Conservation (phyloP, 2,113 vertebrate species). For the Okapia johnstoni region DNA sequence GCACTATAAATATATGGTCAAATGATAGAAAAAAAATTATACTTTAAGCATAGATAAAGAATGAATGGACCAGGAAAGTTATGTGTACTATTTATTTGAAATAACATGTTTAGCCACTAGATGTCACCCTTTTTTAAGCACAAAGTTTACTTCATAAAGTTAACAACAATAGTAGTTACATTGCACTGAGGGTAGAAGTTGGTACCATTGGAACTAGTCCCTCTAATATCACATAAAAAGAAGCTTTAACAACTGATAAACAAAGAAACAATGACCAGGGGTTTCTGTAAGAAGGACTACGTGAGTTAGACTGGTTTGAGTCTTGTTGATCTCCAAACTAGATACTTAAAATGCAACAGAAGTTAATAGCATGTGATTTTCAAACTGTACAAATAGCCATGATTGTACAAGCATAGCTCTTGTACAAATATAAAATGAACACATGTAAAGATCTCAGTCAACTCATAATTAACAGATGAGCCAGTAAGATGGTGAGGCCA, state of each 20-base stretch:
- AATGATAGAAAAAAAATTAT: background rate
- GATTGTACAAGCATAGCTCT: background rate
- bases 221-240: background rate
- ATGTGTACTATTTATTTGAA: background rate
- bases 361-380: background rate
- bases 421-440: background rate
- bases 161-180: conserved; percentile 58
- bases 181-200: conserved; percentile 45
- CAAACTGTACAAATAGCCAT: background rate
- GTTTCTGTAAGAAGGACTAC: background rate
- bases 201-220: background rate
- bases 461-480: background rate
- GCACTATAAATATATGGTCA: background rate
- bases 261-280: background rate
- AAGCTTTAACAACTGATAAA: background rate
- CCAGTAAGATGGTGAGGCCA: background rate
- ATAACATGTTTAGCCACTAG: conserved; percentile 77
- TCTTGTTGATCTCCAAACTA: background rate
- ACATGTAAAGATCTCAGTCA: background rate
- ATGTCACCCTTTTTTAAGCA: conserved; percentile 80
- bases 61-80: background rate
- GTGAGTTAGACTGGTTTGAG: background rate
- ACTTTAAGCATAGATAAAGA: background rate
- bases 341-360: background rate
- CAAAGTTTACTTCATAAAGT: conserved; percentile 4